phyloP scores from a whole-genome alignment of 2,888 invertebrate species.

The Ectobius pallidus region DNA sequence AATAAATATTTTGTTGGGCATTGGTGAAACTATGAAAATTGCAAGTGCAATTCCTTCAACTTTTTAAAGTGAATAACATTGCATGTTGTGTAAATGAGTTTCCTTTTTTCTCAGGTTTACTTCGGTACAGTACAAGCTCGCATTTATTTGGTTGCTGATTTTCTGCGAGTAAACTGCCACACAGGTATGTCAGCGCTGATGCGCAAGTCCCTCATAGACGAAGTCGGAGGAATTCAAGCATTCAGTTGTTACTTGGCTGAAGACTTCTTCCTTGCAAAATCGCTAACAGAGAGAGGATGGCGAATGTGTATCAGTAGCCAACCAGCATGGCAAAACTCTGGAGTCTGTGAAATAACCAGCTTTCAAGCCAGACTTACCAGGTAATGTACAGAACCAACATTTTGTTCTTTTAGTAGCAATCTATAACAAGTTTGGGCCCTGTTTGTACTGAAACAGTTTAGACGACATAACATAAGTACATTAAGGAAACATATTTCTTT shows the following conservation, averaged over 20 bases:
- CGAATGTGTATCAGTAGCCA: slow-evolving; percentile 87
- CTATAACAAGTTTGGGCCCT: neutral
- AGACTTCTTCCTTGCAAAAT: slow-evolving; percentile 96
- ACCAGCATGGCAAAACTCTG: slow-evolving; percentile 96
- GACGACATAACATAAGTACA: too few relatives aligned
- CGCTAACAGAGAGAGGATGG: slow-evolving; percentile 87
- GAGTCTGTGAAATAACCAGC: slow-evolving; percentile 81
- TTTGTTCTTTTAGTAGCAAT: too few relatives aligned
- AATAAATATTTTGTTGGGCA: too few relatives aligned
- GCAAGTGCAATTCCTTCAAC: too few relatives aligned
- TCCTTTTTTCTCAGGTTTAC: too few relatives aligned
- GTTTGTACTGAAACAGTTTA: too few relatives aligned
- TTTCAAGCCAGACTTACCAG: slow-evolving; percentile 64
- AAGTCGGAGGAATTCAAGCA: slow-evolving; percentile 87
- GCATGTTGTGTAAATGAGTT: too few relatives aligned
- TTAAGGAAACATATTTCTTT: too few relatives aligned
- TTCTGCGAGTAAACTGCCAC: slow-evolving; percentile 92
- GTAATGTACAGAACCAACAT: neutral
- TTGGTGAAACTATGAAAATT: too few relatives aligned
- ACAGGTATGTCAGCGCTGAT: slow-evolving; percentile 98
- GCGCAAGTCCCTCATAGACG: slow-evolving; percentile 86
- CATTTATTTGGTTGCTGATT: slow-evolving; percentile 91
- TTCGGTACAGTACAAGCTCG: slow-evolving; percentile 98
- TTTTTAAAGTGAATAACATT: too few relatives aligned
- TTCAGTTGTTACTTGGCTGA: slow-evolving; percentile 97